phyloP scores from a whole-genome alignment of 1,140 invertebrate species.

The Leptonema lineaticorne region DNA sequence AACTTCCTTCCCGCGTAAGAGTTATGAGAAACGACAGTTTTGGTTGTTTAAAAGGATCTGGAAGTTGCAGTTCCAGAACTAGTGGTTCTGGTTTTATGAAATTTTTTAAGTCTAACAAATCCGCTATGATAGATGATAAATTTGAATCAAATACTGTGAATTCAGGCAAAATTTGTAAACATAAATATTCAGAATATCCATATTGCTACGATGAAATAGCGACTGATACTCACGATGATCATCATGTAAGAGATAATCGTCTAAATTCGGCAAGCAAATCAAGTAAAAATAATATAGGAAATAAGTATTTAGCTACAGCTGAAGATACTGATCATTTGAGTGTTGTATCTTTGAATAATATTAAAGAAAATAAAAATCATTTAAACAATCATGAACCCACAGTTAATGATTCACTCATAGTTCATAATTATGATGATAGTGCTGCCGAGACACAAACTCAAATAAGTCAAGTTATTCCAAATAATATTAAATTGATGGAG shows the following conservation, averaged over 20 bases:
- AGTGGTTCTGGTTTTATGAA: constrained; percentile 30
- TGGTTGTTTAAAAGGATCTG: constrained; percentile 54
- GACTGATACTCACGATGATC: constrained; percentile 65
- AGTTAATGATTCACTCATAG: constrained; percentile 52
- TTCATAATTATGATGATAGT: constrained; percentile 13
- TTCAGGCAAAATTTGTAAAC: constrained; percentile 71
- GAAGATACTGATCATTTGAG: constrained; percentile 51
- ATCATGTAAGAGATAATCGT: constrained; percentile 54
- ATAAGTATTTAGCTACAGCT: constrained; percentile 43
- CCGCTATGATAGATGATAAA: neutral
- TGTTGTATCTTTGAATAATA: constrained; percentile 52
- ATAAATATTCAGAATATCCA: constrained; percentile 80
- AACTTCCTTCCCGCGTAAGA: constrained; percentile 62
- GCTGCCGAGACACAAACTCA: neutral
- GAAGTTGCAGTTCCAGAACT: constrained; percentile 51
- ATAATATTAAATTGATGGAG: neutral
- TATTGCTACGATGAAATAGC: constrained; percentile 82
- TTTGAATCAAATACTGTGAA: constrained; percentile 46
- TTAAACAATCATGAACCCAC: constrained; percentile 47
- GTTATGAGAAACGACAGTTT: constrained; percentile 64
- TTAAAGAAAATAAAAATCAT: constrained; percentile 40
- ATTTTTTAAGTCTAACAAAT: constrained; percentile 6
- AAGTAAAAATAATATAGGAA: constrained; percentile 37
- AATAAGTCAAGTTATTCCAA: neutral
- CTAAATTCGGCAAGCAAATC: constrained; percentile 32